phyloP scores from a whole-genome alignment of 1,140 invertebrate species.

The Leptinotarsa lineolata region DNA sequence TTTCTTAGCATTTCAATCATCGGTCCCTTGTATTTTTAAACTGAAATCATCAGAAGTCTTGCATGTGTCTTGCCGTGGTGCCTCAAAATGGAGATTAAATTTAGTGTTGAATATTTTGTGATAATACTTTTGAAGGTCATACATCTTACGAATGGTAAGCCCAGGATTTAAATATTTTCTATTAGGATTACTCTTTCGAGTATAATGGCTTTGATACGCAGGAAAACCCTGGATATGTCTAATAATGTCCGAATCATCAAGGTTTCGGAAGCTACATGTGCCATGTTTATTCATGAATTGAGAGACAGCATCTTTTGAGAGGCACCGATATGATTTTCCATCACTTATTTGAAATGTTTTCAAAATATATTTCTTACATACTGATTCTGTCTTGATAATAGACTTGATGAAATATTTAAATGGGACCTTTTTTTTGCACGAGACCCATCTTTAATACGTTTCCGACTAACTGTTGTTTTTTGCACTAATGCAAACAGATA shows the following conservation, averaged over 20 bases:
- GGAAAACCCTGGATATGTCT: slow-evolving; percentile 35
- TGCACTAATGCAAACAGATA: not conserved
- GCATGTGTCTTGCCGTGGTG: slow-evolving; percentile 25
- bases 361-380: slow-evolving; percentile 30
- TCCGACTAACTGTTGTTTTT: not conserved
- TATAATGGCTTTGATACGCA: slow-evolving; percentile 32
- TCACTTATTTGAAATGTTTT: slow-evolving; percentile 30
- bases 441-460: slow-evolving; percentile 13
- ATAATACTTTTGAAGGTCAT: slow-evolving; percentile 20
- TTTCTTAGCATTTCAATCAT: slow-evolving; percentile 17
- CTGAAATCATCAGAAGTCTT: slow-evolving; percentile 22
- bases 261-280: slow-evolving; percentile 10
- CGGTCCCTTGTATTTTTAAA: slow-evolving; percentile 4
- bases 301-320: slow-evolving; percentile 12
- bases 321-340: slow-evolving; percentile 26
- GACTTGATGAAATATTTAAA: not conserved
- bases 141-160: slow-evolving; percentile 28
- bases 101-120: slow-evolving; percentile 18
- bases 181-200: too few species aligned
- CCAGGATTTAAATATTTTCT: slow-evolving; percentile 29
- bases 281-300: slow-evolving; percentile 17
- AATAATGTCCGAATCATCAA: slow-evolving; percentile 28
- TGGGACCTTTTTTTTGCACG: not conserved
- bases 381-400: slow-evolving; percentile 3
- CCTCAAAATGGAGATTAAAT: slow-evolving; percentile 32